Evolutionary conservation across 2,113 vertebrate species (phyloP), one percentile per base, ranked within the genome.

Genomic region (Brachyistius frenatus): DNA sequence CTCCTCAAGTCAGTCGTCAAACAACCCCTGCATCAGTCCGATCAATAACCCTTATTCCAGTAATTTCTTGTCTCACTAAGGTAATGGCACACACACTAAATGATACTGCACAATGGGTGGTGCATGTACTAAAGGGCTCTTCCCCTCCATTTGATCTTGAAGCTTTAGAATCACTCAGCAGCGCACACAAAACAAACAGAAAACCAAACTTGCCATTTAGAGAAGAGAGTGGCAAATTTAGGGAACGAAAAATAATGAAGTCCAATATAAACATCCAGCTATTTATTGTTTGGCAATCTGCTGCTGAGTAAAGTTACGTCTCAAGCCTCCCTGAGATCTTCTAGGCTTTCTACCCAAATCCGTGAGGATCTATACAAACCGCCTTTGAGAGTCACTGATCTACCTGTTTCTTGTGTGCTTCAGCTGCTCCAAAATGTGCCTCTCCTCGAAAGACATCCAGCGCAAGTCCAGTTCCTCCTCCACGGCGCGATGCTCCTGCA

Each of bases 381-480:
- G 30, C 31, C 14, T 39, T 6, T 7, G 5, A 52, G 11, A 68
- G 54, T 73, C 11, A 30, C 31, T 41, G 30, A 31, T 36, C 15
- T 50, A 98, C 98, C 97, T 94, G 77, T 93, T 95, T 60, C 96
- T 96, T 3, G 97, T 97, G 54, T 94, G 0, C 47, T 94, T 95
- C 35, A 99, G 94, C 23, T 99, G 96, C 55, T 99, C 96, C 36
- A 99, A 93, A 16, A 99, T 88, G 52, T 89, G 92, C 8, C 90
- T 95, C 89, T 99, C 96, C 84, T 98, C 95, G 0, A 95, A 97
- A 76, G 94, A 97, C 84, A 96, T 93, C 96, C 96, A 97, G 0
- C 64, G 79, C 13, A 95, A 89, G 14, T 97, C 96, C 73, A 92
- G 81, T 13, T 94, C 94, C 68, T 98, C 94, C 49, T 97, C 96